Evolutionary conservation across 1,140 invertebrate genomes (phyloP).

Genomic region (Phocides pigmalion): DNA sequence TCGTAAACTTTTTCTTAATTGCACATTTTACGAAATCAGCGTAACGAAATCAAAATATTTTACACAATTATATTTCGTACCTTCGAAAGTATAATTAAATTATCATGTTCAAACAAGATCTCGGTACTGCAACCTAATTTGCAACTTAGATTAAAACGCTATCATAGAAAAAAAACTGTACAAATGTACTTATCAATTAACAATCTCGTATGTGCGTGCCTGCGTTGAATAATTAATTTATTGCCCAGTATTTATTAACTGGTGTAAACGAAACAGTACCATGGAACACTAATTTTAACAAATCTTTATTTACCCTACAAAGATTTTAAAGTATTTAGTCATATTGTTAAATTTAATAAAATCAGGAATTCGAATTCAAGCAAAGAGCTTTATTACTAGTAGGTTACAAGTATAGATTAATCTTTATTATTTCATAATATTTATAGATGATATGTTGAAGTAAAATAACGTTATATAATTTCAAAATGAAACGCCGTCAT

Average conservation of each 20-base stretch:
- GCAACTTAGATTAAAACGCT: slow-evolving; percentile 4
- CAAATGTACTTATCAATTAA: slow-evolving; percentile 10
- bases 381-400: too few species aligned
- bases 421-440: too few species aligned
- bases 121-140: slow-evolving; percentile 13
- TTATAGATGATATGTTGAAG: too few species aligned
- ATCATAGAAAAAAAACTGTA: background rate
- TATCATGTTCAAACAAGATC: slow-evolving; percentile 24
- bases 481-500: too few species aligned
- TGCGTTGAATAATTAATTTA: slow-evolving; percentile 2
- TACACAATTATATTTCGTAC: slow-evolving; percentile 7
- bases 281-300: background rate
- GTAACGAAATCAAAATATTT: background rate
- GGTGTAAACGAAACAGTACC: background rate
- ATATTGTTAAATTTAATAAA: too few species aligned
- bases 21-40: too few species aligned
- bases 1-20: too few species aligned
- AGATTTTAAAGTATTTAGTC: background rate
- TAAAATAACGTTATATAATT: too few species aligned
- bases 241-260: background rate
- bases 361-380: too few species aligned
- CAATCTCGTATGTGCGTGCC: background rate
- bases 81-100: slow-evolving; percentile 23
- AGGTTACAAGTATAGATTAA: too few species aligned
- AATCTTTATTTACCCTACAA: background rate